phyloP scores from a whole-genome alignment of 2,113 vertebrate genomes.

The Kryptolebias marmoratus region DNA sequence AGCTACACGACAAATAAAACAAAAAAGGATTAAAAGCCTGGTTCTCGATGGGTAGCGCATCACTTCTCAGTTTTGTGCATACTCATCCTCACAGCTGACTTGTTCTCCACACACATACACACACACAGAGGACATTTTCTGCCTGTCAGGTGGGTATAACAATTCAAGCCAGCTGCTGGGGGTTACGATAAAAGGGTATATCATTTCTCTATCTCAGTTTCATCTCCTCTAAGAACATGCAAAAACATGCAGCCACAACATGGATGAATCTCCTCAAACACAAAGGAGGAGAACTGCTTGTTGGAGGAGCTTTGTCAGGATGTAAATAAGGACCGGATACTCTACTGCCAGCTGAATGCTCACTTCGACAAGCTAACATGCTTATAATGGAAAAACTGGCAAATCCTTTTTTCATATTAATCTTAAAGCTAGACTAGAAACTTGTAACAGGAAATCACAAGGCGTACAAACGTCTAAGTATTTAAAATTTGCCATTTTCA shows the following conservation, averaged over 20 bases:
- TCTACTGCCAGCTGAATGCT: not conserved
- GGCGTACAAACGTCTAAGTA: not conserved
- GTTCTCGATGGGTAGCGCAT: slow-evolving; percentile 61
- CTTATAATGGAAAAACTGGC: too few species aligned
- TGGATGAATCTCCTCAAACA: slow-evolving; percentile 9
- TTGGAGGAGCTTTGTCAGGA: not conserved
- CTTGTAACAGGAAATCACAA: not conserved
- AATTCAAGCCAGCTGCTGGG: slow-evolving; percentile 29
- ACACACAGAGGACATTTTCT: slow-evolving; percentile 1
- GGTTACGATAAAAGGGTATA: slow-evolving; percentile 14
- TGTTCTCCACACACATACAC: slow-evolving; percentile 8
- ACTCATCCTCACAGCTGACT: slow-evolving; percentile 24
- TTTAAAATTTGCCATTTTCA: not conserved
- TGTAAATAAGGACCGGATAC: not conserved
- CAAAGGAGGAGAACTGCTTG: slow-evolving; percentile 5
- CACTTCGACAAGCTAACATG: not conserved
- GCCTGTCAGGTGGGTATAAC: slow-evolving; percentile 29
- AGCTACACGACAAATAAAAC: slow-evolving; percentile 96
- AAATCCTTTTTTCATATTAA: too few species aligned
- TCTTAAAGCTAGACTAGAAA: not conserved
- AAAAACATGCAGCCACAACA: slow-evolving; percentile 30
- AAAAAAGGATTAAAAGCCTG: slow-evolving; percentile 85
- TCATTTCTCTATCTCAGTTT: slow-evolving; percentile 6
- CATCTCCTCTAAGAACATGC: slow-evolving; percentile 20
- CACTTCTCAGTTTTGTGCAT: slow-evolving; percentile 61